These are phyloP conservation scores for Eurytoma adleriae DNA, from an alignment of 2,888 invertebrate genomes.

Conservation along the genomic window DNA sequence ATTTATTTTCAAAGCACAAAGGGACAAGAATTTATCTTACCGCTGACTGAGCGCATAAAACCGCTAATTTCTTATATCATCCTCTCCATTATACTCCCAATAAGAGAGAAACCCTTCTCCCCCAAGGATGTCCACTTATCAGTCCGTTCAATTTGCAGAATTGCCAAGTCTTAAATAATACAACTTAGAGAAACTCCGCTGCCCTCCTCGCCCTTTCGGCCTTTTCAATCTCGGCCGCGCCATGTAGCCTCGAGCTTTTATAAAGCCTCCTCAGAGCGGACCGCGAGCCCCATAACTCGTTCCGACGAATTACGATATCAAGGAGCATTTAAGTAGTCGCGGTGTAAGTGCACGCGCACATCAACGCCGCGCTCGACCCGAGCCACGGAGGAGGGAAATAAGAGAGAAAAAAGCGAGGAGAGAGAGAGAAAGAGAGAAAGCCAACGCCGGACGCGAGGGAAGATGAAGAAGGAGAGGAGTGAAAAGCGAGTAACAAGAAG, in stretches of 20 bases:
- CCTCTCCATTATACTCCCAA: not conserved
- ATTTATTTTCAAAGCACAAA: no score
- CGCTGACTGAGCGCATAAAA: no score
- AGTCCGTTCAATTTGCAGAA: constrained; percentile 39
- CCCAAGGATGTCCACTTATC: constrained; percentile 8
- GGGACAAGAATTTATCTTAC: no score
- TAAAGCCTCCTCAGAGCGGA: constrained; percentile 37
- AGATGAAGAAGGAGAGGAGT: constrained; percentile 13
- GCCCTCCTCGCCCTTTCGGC: constrained; percentile 21
- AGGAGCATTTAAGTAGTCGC: constrained; percentile 49
- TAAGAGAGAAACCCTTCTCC: not conserved
- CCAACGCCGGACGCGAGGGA: not conserved
- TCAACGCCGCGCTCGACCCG: constrained; percentile 29
- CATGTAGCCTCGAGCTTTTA: constrained; percentile 35
- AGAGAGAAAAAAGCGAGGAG: not conserved
- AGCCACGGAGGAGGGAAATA: not conserved
- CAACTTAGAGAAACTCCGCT: constrained; percentile 33
- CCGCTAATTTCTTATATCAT: constrained; percentile 9
- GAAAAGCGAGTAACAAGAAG: constrained; percentile 19
- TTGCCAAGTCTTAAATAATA: constrained; percentile 43
- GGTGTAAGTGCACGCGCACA: constrained; percentile 30
- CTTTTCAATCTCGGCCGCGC: constrained; percentile 46
- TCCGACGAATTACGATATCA: constrained; percentile 56
- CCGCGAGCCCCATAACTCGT: constrained; percentile 37
- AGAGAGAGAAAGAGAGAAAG: constrained; percentile 8